These are phyloP conservation scores for Heliconius himera DNA, from an alignment of 1,140 invertebrate species.

Conservation along the genomic window DNA sequence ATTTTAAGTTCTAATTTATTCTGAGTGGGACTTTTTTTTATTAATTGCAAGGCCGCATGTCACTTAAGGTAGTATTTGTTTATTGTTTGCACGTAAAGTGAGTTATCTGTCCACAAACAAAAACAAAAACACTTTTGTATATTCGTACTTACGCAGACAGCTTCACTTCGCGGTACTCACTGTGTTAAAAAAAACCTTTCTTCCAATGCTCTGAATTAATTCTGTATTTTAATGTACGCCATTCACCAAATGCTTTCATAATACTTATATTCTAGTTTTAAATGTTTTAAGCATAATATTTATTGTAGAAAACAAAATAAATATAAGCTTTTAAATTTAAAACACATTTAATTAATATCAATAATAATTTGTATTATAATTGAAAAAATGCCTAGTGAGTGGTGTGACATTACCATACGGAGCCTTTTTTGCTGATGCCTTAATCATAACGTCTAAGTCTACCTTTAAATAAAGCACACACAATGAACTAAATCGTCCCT, in stretches of 20 bases:
- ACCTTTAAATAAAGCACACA: not conserved
- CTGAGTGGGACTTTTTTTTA: slow-evolving; percentile 51
- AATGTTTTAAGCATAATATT: not conserved
- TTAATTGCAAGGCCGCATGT: slow-evolving; percentile 70
- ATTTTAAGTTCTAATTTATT: slow-evolving; percentile 33
- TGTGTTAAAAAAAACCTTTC: not conserved
- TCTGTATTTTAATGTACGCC: slow-evolving; percentile 10
- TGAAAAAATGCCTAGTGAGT: not conserved
- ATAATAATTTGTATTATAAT: not conserved
- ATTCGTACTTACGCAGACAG: not conserved
- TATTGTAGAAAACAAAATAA: not conserved
- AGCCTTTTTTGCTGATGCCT: slow-evolving; percentile 6
- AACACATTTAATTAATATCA: not conserved
- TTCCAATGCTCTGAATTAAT: slow-evolving; percentile 2
- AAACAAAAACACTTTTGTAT: slow-evolving; percentile 17
- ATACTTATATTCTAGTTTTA: not conserved
- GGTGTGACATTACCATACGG: not conserved
- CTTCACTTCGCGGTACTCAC: slow-evolving; percentile 9
- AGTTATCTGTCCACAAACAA: slow-evolving; percentile 23
- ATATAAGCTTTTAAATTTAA: too few relatives aligned
- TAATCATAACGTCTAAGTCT: not conserved
- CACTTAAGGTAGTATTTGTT: slow-evolving; percentile 53
- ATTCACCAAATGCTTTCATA: not conserved
- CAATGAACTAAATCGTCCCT: not conserved
- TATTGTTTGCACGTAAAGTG: slow-evolving; percentile 66